Base-by-base conservation (phyloP, 2,113 vertebrate species). In the Cebidichthys violaceus region DNA sequence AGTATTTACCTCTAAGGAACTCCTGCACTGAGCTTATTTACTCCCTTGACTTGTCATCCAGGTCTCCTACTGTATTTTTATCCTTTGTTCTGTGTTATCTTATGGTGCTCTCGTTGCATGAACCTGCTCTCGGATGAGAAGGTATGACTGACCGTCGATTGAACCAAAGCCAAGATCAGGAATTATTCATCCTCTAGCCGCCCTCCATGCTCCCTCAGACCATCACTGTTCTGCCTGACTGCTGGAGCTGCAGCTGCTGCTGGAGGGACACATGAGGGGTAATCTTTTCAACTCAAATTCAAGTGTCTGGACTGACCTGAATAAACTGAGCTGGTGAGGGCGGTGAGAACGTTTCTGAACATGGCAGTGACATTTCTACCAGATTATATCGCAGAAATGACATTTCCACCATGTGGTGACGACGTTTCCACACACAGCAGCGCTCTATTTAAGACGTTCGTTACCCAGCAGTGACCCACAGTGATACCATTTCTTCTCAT, bases 171-270 rank as follows among this genome's bases (percentile, higher is more conserved):
- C 74, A 83, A 64, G 59, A 83, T 70, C 20, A 57, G 82, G 79
- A 85, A 81, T 90, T 71, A 75, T 83, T 81, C 76, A 84, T 86
- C 37, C 61, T 70, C 45, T 65, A n/a, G 57, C 81, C n/a, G 1
- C 35, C 64, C 41, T 35, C 71, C 18, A 47, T 55, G 31, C 64
- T 80, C 59, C 33, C 4, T 57, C 64, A 59, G 47, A 71, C 71
- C 70, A 8, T 33, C 43, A 37, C 10, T 27, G 70, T 14, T 33
- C 33, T n/a, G 31, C 41, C 65, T 13, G 24, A 22, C 70, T 35
- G 43, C 70, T 59, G 70, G 4, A 4, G 33, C 37, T 2, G 35
- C 35, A 13, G 54, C 66, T 22, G 22, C 65, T 61, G 22, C 37
- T 20, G 71, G 4, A 20, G 47, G 35, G 15, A 71, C 45, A 41